Percentiles rank a stretch among this genome's conserved stretches.
phyloP scores from a whole-genome alignment of 2,113 vertebrate genomes.

The Neotragus moschatus region DNA sequence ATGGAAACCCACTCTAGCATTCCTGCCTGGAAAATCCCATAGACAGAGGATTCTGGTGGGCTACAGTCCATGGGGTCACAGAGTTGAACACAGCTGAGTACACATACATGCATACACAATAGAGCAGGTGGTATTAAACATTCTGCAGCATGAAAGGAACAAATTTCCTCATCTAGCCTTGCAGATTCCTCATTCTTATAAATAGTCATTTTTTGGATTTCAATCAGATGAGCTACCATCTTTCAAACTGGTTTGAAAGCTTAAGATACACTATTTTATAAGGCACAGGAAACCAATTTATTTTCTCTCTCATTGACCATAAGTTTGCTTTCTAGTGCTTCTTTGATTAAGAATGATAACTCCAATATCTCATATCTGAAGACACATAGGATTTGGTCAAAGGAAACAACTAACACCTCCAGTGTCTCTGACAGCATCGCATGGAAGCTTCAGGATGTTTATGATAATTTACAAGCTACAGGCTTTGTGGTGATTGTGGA shows the following conservation, averaged over 20 bases:
- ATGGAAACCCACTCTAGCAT: background rate
- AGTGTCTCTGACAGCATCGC: accelerated
- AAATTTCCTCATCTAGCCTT: background rate
- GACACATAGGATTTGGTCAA: background rate
- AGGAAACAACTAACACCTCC: background rate
- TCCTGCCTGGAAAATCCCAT: background rate
- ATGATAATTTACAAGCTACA: background rate
- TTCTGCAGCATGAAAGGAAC: background rate
- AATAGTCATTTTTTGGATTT: background rate
- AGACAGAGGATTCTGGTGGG: background rate
- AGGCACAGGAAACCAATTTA: conserved; percentile 20
- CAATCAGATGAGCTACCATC: background rate
- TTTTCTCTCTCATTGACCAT: background rate
- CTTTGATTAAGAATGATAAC: background rate
- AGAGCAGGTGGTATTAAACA: background rate
- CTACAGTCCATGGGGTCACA: background rate
- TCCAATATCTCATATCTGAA: background rate
- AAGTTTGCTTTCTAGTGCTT: background rate
- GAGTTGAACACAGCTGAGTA: background rate
- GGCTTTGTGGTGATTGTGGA: background rate
- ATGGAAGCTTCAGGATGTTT: background rate
- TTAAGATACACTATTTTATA: background rate
- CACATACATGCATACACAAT: background rate
- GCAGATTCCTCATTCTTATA: background rate
- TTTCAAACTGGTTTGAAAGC: background rate